Evolutionary conservation across 1,140 invertebrate genomes (phyloP), one percentile per base, ranked within the genome.

Genomic region (Drosophila nebulosa): DNA sequence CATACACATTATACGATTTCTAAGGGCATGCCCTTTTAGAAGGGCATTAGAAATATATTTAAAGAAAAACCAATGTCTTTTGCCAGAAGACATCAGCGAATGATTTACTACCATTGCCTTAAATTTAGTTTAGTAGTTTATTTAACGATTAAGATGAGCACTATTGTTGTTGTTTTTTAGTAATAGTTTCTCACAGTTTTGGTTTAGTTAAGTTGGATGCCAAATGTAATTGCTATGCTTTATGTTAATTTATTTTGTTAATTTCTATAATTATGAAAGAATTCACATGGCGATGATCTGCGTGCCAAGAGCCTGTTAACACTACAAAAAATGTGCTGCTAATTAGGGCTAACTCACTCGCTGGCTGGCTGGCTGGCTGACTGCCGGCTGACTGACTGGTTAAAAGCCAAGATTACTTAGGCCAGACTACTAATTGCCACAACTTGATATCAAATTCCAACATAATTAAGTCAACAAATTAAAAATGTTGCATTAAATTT

Each of bases 271-370:
- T 57, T 65, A 57, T 35, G n/a, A 21, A 56, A 26, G 22, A 58
- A 27, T 58, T 65, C 57, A 27, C 63, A 55, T 36, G 6, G 4
- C 5, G 9, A 58, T 27, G 18, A 68, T 75, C 74, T 86, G 66
- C 81, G 81, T 85, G 81, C 24, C 42, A 12, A 22, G 61, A 24
- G 27, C 42, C 56, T 70, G 66, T 85, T 64, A 85, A 71, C 74
- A 88, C 68, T 55, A 79, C 55, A 36, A 32, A 32, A 63, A 78
- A 85, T 86, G 78, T 85, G 81, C 74, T 85, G 81, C 74, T 85
- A 78, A 85, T 86, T 85, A 80, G 27, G 66, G 72, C 16, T 32
- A 32, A 10, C 3, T 32, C 9, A 9, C 30, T 32, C 9, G 1
- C 30, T 32, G 30, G 1, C 6, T 7, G 27, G 27, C 5, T 30